Percentiles rank a stretch among this genome's conserved stretches.
phyloP scores from a whole-genome alignment of 1,140 invertebrate species.

The Ectropis grisescens region DNA sequence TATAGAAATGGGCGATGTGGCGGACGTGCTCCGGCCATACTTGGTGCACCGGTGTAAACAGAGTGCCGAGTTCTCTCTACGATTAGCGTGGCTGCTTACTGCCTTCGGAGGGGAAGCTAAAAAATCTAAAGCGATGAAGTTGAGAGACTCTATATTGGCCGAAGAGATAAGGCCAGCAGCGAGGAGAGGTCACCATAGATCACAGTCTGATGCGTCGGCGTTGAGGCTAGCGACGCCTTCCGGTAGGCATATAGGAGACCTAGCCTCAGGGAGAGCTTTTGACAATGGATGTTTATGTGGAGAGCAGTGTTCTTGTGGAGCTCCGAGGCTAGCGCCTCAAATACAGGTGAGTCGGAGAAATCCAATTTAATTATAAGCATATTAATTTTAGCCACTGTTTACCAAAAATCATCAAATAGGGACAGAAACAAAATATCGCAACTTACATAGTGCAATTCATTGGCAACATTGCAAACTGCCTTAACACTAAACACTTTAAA shows the following conservation, averaged over 20 bases:
- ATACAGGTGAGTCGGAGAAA: constrained; percentile 29
- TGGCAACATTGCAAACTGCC: too few relatives aligned
- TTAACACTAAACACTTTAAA: too few relatives aligned
- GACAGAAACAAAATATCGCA: too few relatives aligned
- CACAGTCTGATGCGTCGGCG: constrained; percentile 90
- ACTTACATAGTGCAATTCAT: too few relatives aligned
- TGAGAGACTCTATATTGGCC: constrained; percentile 89
- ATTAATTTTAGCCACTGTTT: constrained; percentile 3
- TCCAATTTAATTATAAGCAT: neutral
- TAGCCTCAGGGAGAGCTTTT: constrained; percentile 94
- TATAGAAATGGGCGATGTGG: constrained; percentile 96
- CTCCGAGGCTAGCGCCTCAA: constrained; percentile 49
- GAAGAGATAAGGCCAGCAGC: constrained; percentile 83
- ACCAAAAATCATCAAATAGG: too few relatives aligned
- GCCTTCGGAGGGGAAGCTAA: constrained; percentile 92
- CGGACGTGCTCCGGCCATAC: constrained; percentile 95
- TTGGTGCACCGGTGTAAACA: constrained; percentile 93
- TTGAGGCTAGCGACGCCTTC: constrained; percentile 68
- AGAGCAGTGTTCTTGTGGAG: constrained; percentile 72
- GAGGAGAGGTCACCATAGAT: constrained; percentile 80
- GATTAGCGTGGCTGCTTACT: constrained; percentile 95
- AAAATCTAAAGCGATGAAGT: constrained; percentile 88
- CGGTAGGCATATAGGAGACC: constrained; percentile 85
- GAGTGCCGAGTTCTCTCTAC: constrained; percentile 95
- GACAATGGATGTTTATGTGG: constrained; percentile 94